Evolutionary conservation across 2,888 invertebrate genomes (phyloP), one percentile per base, ranked within the genome.

Genomic region (Automeris io): DNA sequence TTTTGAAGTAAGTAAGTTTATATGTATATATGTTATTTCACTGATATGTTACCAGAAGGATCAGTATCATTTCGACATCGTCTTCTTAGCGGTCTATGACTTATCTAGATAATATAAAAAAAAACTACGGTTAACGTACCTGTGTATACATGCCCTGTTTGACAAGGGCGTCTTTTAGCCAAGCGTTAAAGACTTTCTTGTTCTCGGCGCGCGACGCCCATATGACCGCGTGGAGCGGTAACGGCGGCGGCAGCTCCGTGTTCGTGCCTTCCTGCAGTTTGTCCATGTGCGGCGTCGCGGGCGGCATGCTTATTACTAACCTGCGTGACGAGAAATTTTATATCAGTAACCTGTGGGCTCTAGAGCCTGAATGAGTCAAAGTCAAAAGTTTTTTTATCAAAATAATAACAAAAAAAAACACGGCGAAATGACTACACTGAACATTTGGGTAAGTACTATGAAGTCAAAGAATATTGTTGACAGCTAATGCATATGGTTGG

Each of bases 81-180:
- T n/a, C n/a, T n/a, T n/a, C n/a, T n/a, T n/a, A n/a, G n/a, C n/a
- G n/a, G n/a, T n/a, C n/a, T n/a, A n/a, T n/a, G n/a, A n/a, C n/a
- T n/a, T n/a, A 3, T 25, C 8, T 5, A 25, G 2, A 8, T 16
- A 1, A n/a, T 8, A 9, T 8, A 7, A 33, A 8, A 18, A 35
- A 8, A 11, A n/a, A 9, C n/a, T n/a, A n/a, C n/a, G n/a, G n/a
- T n/a, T n/a, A n/a, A 39, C 48, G 2, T 37, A 87, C 87, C 81
- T 95, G 94, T 0, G 95, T 94, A 54, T 94, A 95, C 91, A 95
- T 92, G 43, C 95, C 95, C 83, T 96, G 96, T 61, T 95, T 95
- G 4, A 95, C 94, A 1, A 97, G 88, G 39, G 94, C 95, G 66
- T 97, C 97, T 66, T 96, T 96, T 58, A 96, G 90, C 94, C 97